Percentiles rank a stretch among this genome's conserved stretches.
Conservation (phyloP, 2,888 invertebrate genomes). For the Lagria hirta region DNA sequence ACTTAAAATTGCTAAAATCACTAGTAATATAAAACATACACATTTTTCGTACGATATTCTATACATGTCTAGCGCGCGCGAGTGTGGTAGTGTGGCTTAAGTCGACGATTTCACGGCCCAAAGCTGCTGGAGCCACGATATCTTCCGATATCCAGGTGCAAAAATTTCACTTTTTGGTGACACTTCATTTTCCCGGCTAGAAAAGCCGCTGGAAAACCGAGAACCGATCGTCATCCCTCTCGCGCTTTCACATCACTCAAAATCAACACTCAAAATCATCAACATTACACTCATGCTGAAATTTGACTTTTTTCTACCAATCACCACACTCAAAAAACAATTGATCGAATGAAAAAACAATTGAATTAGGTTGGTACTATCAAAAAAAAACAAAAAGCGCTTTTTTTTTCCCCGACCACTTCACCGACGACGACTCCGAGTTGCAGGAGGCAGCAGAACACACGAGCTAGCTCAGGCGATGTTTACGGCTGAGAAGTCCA, state of each 20-base stretch:
- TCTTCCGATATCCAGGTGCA: constrained; percentile 46
- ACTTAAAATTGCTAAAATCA: constrained; percentile 53
- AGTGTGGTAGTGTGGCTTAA: constrained; percentile 16
- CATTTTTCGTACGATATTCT: constrained; percentile 54
- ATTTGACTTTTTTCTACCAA: too few species aligned
- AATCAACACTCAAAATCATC: background rate
- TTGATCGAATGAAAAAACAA: too few species aligned
- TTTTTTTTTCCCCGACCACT: too few species aligned
- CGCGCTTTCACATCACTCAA: constrained; percentile 21
- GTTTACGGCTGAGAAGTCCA: constrained; percentile 49
- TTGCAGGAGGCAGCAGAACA: constrained; percentile 24
- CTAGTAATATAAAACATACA: constrained; percentile 54
- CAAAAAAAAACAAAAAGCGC: too few species aligned
- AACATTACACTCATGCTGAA: too few species aligned
- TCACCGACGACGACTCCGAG: too few species aligned
- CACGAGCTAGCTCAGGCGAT: too few species aligned
- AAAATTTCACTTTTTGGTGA: constrained; percentile 42
- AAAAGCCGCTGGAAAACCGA: constrained; percentile 35
- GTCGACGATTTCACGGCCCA: constrained; percentile 41
- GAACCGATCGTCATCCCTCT: constrained; percentile 33
- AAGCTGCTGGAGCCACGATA: constrained; percentile 42
- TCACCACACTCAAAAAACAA: too few species aligned
- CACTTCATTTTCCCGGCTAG: constrained; percentile 47
- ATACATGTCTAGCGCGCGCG: constrained; percentile 50
- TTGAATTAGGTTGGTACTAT: too few species aligned